Evolutionary conservation across 2,113 vertebrate species (phyloP).

Genomic region (Cercocebus atys): DNA sequence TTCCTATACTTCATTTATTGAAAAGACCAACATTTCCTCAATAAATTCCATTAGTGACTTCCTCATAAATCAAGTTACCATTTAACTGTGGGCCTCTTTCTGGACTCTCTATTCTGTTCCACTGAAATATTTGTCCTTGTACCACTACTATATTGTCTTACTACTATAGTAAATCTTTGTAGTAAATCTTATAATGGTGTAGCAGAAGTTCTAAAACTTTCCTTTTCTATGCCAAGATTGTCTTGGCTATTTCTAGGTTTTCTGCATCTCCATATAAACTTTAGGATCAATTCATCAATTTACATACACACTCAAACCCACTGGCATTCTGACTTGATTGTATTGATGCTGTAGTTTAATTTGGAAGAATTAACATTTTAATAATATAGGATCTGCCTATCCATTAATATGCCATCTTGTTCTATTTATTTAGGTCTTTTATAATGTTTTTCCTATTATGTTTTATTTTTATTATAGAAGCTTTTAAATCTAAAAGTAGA

Average conservation of each 20-base stretch:
- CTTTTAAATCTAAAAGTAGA: background rate
- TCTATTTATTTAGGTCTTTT: background rate
- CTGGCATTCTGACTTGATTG: background rate
- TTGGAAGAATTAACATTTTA: background rate
- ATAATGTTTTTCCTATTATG: background rate
- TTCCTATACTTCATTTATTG: background rate
- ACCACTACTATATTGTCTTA: background rate
- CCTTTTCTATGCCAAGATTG: background rate
- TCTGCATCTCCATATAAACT: background rate
- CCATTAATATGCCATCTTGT: background rate
- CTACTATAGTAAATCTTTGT: background rate
- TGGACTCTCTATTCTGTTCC: background rate
- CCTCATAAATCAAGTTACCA: background rate
- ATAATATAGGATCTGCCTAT: background rate
- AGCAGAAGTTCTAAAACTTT: background rate
- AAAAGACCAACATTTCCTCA: background rate
- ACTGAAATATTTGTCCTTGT: background rate
- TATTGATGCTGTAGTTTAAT: background rate
- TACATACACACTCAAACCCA: background rate
- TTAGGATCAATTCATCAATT: background rate
- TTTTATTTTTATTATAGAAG: background rate
- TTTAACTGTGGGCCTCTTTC: background rate
- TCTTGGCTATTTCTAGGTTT: background rate
- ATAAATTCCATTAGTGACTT: background rate
- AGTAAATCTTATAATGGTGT: background rate